Evolutionary conservation across 2,113 vertebrate genomes (phyloP).

Genomic region (Lipotes vexillifer): DNA sequence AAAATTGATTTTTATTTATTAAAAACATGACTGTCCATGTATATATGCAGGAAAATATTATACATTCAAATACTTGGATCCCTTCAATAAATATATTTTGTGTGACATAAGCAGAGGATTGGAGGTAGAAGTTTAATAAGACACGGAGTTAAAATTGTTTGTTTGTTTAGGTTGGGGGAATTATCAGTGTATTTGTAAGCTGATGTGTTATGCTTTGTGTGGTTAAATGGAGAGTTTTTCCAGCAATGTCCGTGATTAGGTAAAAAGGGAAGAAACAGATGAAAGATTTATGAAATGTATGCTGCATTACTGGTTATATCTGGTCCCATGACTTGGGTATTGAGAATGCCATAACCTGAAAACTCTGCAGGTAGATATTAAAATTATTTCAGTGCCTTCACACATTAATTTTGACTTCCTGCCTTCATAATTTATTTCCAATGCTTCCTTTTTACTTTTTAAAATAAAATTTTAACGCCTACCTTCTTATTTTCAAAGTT

Average conservation of each 20-base stretch:
- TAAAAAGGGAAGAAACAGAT: background rate
- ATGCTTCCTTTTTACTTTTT: background rate
- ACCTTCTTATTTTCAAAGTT: background rate
- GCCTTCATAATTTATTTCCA: background rate
- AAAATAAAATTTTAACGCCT: background rate
- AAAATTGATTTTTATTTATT: background rate
- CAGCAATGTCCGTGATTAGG: background rate
- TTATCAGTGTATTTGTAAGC: background rate
- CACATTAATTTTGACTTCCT: background rate
- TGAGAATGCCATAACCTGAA: background rate
- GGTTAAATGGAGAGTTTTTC: background rate
- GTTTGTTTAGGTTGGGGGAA: background rate
- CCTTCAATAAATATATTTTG: background rate
- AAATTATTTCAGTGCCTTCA: background rate
- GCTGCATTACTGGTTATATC: background rate
- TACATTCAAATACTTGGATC: background rate
- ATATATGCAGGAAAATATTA: background rate
- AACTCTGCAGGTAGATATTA: background rate
- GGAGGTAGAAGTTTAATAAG: background rate
- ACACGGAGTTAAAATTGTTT: background rate
- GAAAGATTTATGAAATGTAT: background rate
- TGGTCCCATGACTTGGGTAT: background rate
- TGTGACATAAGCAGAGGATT: background rate
- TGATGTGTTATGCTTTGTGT: background rate
- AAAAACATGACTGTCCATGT: background rate